phyloP scores from a whole-genome alignment of 2,888 invertebrate species.

The Trypoxylon attenuatum region DNA sequence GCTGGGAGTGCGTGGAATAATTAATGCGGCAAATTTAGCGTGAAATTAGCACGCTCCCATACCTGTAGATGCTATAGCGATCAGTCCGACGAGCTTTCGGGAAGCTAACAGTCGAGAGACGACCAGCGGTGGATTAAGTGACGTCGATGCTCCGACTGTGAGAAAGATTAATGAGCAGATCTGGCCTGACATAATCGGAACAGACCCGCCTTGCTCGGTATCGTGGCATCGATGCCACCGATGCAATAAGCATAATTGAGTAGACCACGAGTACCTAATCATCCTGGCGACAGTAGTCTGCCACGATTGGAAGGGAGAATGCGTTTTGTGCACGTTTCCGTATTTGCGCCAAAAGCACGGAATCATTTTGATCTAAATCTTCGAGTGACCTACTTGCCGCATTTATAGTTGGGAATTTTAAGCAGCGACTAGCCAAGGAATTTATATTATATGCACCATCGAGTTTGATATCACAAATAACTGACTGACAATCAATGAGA shows the following conservation, averaged over 20 bases:
- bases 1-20: too few species aligned
- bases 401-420: too few species aligned
- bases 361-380: constrained; percentile 41
- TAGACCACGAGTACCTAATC: constrained; percentile 49
- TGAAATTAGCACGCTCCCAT: too few species aligned
- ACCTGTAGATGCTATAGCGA: constrained; percentile 5
- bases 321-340: constrained; percentile 25
- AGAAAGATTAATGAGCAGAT: constrained; percentile 31
- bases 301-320: constrained; percentile 50
- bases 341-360: not conserved
- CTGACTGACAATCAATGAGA: too few species aligned
- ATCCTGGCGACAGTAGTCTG: constrained; percentile 28
- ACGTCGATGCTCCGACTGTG: constrained; percentile 6
- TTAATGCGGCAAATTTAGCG: too few species aligned
- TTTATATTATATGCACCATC: too few species aligned
- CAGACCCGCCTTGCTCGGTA: not conserved
- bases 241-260: constrained; percentile 49
- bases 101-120: not conserved
- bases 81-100: not conserved
- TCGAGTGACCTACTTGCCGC: constrained; percentile 51
- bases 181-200: constrained; percentile 18
- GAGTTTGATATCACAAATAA: too few species aligned
- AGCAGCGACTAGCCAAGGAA: too few species aligned
- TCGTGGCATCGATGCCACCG: not conserved
- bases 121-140: constrained; percentile 3